Conservation (phyloP, 1,140 invertebrate species). For the Lepidurus packardi region DNA sequence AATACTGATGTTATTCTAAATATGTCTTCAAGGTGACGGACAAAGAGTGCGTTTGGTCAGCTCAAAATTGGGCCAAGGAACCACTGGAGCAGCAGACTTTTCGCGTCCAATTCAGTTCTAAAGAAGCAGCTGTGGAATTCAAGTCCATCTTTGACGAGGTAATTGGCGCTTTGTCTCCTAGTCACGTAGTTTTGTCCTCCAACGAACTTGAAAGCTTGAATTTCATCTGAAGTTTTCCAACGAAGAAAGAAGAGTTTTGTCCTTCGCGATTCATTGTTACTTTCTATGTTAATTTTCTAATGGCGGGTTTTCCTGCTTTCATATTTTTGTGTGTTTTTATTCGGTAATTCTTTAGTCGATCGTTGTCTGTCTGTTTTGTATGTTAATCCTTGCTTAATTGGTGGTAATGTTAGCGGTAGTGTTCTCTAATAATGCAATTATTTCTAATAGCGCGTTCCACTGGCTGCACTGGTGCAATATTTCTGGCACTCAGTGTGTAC, state of each 20-base stretch:
- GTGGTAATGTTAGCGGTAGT: too few species aligned
- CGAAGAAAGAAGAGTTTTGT: too few species aligned
- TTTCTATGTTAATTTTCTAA: too few species aligned
- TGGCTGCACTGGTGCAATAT: too few species aligned
- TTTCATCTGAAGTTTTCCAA: background rate
- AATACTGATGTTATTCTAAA: conserved; percentile 31
- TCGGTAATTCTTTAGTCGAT: too few species aligned
- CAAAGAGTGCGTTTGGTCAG: conserved; percentile 49
- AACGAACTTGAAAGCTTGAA: background rate
- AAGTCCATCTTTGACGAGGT: conserved; percentile 46
- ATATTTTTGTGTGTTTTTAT: too few species aligned
- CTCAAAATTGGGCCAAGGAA: conserved; percentile 46
- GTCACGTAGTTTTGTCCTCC: background rate
- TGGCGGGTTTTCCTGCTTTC: too few species aligned
- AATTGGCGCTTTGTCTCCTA: conserved; percentile 32
- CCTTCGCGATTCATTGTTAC: too few species aligned
- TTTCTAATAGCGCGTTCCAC: too few species aligned
- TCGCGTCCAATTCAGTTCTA: conserved; percentile 47
- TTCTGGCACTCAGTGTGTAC: too few species aligned
- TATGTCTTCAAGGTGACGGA: conserved; percentile 42
- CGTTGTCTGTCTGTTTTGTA: background rate
- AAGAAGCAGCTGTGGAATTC: conserved; percentile 47
- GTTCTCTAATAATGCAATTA: too few species aligned
- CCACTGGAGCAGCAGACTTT: conserved; percentile 45
- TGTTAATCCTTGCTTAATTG: background rate